Evolutionary conservation across 2,888 invertebrate genomes (phyloP).

Genomic region (Eucriotettix oculatus): DNA sequence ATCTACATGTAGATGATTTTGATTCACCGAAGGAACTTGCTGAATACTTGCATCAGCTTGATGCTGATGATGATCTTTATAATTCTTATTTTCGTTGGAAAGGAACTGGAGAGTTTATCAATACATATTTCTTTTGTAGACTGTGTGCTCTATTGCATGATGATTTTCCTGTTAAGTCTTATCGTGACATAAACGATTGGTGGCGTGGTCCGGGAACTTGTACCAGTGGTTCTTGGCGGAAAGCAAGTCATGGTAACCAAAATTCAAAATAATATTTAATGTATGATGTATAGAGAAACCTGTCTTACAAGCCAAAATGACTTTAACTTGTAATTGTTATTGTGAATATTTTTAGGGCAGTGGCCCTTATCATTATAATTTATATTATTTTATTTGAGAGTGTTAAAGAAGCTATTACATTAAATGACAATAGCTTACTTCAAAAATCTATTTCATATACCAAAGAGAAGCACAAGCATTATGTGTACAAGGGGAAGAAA

Average conservation of each 20-base stretch:
- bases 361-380: too few relatives aligned
- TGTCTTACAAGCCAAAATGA: too few relatives aligned
- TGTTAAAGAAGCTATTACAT: too few relatives aligned
- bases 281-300: too few relatives aligned
- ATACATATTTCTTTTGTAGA: constrained; percentile 88
- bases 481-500: too few relatives aligned
- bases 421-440: too few relatives aligned
- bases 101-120: constrained; percentile 88
- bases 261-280: too few relatives aligned
- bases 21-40: constrained; percentile 73
- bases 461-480: too few relatives aligned
- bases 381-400: too few relatives aligned
- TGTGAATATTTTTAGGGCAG: too few relatives aligned
- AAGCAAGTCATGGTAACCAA: constrained; percentile 8
- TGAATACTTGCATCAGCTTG: constrained; percentile 66
- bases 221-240: constrained; percentile 55
- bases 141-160: constrained; percentile 75
- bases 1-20: constrained; percentile 93
- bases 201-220: constrained; percentile 74
- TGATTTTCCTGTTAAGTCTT: constrained; percentile 38
- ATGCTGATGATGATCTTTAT: constrained; percentile 75
- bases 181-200: constrained; percentile 80
- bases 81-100: constrained; percentile 92
- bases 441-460: too few relatives aligned
- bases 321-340: too few relatives aligned